phyloP scores from a whole-genome alignment of 2,113 vertebrate genomes.

The Lasiurus borealis region DNA sequence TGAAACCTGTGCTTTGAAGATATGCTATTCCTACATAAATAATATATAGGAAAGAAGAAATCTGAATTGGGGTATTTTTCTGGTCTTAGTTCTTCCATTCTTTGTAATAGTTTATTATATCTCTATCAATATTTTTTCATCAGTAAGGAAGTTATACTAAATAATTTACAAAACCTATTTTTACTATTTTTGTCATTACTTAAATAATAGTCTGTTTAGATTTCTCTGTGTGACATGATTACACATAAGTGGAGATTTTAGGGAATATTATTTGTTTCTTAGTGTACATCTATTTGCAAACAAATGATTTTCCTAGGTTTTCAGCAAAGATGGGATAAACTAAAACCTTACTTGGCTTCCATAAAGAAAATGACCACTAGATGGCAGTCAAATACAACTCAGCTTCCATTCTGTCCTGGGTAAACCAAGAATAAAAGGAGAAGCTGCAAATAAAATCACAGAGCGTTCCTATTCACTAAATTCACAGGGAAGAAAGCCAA shows the following conservation, averaged over 20 bases:
- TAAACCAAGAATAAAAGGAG: not conserved
- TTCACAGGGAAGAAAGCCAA: not conserved
- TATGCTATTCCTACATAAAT: not conserved
- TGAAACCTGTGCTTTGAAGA: not conserved
- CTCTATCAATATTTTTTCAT: not conserved
- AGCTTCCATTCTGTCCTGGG: accelerated
- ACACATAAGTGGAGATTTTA: not conserved
- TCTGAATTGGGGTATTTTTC: not conserved
- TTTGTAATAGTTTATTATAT: not conserved
- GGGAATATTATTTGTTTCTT: not conserved
- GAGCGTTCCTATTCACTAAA: not conserved
- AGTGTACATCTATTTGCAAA: not conserved
- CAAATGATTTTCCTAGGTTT: not conserved
- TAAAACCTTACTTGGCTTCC: not conserved
- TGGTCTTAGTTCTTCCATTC: not conserved
- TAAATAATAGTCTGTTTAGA: not conserved
- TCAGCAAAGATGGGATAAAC: not conserved
- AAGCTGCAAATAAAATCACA: not conserved
- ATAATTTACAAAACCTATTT: not conserved
- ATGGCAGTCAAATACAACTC: constrained; percentile 62
- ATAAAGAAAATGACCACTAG: constrained; percentile 61
- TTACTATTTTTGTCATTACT: not conserved
- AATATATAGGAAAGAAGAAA: not conserved
- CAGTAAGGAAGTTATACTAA: not conserved
- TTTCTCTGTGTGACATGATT: not conserved